Percentiles rank a stretch among this genome's conserved stretches.
These are phyloP conservation scores for Pantelozetes paolii DNA, from an alignment of 2,888 invertebrate genomes.

Conservation along the genomic window DNA sequence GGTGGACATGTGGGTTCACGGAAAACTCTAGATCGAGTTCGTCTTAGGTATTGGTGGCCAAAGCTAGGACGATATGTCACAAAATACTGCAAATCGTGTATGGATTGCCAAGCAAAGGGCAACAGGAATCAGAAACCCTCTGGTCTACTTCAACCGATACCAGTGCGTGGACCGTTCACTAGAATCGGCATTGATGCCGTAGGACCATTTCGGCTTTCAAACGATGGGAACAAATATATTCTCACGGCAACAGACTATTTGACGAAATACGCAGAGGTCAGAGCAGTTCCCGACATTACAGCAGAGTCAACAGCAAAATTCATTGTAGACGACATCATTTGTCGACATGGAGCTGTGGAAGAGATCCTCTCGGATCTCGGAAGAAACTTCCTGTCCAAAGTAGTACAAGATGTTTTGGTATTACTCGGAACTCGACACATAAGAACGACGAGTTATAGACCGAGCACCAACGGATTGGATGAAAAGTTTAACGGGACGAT, in stretches of 20 bases:
- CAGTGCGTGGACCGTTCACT: background rate
- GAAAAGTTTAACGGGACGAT: conserved; percentile 44
- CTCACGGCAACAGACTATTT: background rate
- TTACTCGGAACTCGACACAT: background rate
- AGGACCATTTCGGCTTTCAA: background rate
- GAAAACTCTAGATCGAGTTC: background rate
- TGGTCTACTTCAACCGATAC: background rate
- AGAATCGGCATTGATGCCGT: background rate
- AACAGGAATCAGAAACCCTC: background rate
- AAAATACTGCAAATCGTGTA: background rate
- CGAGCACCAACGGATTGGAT: background rate
- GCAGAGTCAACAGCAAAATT: background rate
- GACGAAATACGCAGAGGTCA: background rate
- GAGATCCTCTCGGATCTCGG: background rate
- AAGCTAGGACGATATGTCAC: background rate
- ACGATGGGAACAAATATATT: background rate
- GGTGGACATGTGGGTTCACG: background rate
- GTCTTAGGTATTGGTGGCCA: background rate
- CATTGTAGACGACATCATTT: background rate
- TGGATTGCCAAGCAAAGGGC: background rate
- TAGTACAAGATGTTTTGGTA: background rate
- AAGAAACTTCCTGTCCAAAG: background rate
- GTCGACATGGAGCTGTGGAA: background rate
- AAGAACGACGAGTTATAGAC: background rate
- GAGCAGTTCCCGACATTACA: background rate